phyloP scores from a whole-genome alignment of 2,888 invertebrate genomes.

The Xanthorhoe spadicearia region DNA sequence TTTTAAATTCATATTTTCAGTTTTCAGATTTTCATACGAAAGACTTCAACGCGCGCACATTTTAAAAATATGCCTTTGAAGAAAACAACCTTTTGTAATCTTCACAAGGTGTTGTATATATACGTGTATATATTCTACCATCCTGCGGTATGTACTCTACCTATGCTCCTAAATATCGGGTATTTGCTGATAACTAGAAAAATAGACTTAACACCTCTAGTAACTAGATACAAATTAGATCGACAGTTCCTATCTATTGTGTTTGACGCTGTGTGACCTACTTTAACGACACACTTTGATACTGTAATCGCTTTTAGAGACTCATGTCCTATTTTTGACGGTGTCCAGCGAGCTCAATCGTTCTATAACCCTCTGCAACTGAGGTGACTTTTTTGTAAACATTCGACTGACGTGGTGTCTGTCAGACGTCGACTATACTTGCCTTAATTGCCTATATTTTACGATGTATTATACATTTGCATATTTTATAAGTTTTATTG shows the following conservation, averaged over 20 bases:
- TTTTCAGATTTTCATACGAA: neutral
- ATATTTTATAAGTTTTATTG: too few relatives aligned
- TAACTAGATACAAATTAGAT: slow-evolving; percentile 35
- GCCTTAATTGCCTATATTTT: too few relatives aligned
- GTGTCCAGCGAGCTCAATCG: slow-evolving; percentile 28
- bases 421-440: too few relatives aligned
- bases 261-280: slow-evolving; percentile 51
- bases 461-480: too few relatives aligned
- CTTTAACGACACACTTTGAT: slow-evolving; percentile 70
- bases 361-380: too few relatives aligned
- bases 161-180: neutral
- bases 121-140: too few relatives aligned
- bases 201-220: neutral
- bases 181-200: neutral
- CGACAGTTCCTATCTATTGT: slow-evolving; percentile 51
- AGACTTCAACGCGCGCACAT: neutral
- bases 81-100: neutral
- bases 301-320: slow-evolving; percentile 56
- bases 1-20: too few relatives aligned
- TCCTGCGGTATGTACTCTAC: neutral
- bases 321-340: slow-evolving; percentile 52
- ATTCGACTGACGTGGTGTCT: too few relatives aligned
- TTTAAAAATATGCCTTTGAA: neutral
- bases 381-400: too few relatives aligned
- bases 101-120: too few relatives aligned